Evolutionary conservation across 2,113 vertebrate species (phyloP), one percentile per base, ranked within the genome.

Genomic region (Colius striatus): DNA sequence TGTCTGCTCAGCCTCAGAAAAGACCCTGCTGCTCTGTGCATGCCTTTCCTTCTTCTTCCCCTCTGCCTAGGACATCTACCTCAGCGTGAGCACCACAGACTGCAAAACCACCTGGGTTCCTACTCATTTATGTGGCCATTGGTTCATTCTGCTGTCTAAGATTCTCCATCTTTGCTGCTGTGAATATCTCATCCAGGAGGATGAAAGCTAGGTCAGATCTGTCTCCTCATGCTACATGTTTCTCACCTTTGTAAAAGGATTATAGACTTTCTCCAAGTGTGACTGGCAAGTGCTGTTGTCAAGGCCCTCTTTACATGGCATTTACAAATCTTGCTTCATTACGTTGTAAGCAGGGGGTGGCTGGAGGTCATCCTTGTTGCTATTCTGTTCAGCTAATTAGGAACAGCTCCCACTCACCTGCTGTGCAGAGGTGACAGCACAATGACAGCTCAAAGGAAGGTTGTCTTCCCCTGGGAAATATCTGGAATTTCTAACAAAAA

Each of bases 101-200:
- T 4, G 22, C 30, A 79, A 48, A 90, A 36, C 12, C 41, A 34
- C 13, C 1, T 2, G 14, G 6, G 11, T 48, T 14, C 29, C 57
- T 77, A n/a, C 5, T 6, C 1, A 0, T 75, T 75, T 63, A 34
- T 6, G 27, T 16, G 45, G 9, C 53, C 10, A 1, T 8, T 12
- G 30, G 29, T 30, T 87, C 3, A 0, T 26, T 48, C 34, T 74
- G 34, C 68, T 78, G 30, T 11, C 45, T 43, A n/a, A 67, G 51
- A 23, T 20, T 74, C 2, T 0, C 16, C n/a, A 16, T 48, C 21
- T 58, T 66, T 73, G 27, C 60, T 81, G 57, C 65, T 86, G 29
- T 16, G 17, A 34, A 5, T 62, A 25, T 67, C 80, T 87, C 65
- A 53, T 48, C 16, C 68, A 57, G 30, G 16, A 38, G 16, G 45